Evolutionary conservation across 2,113 vertebrate species (phyloP).

Genomic region (Chascanopsetta lugubris): DNA sequence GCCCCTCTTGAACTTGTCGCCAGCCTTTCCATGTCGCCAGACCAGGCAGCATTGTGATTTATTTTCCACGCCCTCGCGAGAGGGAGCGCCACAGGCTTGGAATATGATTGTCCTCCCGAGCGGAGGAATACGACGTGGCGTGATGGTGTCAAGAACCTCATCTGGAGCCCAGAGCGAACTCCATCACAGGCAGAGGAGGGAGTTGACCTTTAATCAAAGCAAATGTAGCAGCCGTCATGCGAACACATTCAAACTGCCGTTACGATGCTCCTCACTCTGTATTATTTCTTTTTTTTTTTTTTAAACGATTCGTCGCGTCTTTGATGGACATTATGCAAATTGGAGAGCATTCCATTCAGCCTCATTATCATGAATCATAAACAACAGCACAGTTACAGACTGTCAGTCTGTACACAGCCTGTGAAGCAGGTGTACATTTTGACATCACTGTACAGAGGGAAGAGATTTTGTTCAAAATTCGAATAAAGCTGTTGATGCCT

Average conservation of each 20-base stretch:
- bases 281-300: too few relatives aligned
- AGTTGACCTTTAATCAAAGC: slow-evolving; percentile 49
- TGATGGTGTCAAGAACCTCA: slow-evolving; percentile 53
- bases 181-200: slow-evolving; percentile 33
- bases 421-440: too few relatives aligned
- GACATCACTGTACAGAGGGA: too few relatives aligned
- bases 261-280: neutral
- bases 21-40: slow-evolving; percentile 21
- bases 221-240: slow-evolving; percentile 13
- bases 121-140: slow-evolving; percentile 43
- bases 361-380: too few relatives aligned
- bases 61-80: slow-evolving; percentile 43
- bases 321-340: neutral
- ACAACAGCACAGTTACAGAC: too few relatives aligned
- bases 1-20: slow-evolving; percentile 56
- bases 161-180: slow-evolving; percentile 34
- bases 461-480: too few relatives aligned
- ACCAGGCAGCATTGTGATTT: slow-evolving; percentile 51
- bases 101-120: slow-evolving; percentile 56
- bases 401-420: too few relatives aligned
- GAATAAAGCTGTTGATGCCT: too few relatives aligned
- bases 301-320: too few relatives aligned
- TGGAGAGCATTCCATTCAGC: too few relatives aligned
- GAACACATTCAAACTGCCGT: neutral
- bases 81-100: slow-evolving; percentile 40